Evolutionary conservation across 2,888 invertebrate genomes (phyloP).

Genomic region (Philereme transversata): DNA sequence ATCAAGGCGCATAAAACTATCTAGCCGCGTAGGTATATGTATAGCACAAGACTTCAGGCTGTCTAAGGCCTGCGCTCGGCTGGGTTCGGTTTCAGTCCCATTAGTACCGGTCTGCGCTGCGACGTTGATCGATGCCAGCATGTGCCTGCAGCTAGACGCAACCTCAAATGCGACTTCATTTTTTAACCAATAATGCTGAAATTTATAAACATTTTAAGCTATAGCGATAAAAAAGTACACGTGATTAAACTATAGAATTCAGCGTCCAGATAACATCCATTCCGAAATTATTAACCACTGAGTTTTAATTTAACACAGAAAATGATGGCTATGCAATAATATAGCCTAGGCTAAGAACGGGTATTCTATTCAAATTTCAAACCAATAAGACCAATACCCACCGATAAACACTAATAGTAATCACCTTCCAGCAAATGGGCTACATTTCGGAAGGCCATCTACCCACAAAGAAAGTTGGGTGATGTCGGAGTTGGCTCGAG

Average conservation of each 20-base stretch:
- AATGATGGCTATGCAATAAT: too few species aligned
- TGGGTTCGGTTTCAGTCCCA: slow-evolving; percentile 56
- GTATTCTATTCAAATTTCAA: too few species aligned
- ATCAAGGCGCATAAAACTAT: not conserved
- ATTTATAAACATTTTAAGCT: not conserved
- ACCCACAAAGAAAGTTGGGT: slow-evolving; percentile 50
- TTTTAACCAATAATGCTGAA: slow-evolving; percentile 14
- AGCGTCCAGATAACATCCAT: too few species aligned
- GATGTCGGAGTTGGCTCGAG: slow-evolving; percentile 60
- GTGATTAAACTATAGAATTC: too few species aligned
- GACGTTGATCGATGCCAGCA: slow-evolving; percentile 70
- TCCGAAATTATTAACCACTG: too few species aligned
- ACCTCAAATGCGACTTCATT: slow-evolving; percentile 37
- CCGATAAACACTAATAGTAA: slow-evolving; percentile 1
- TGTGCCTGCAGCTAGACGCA: slow-evolving; percentile 49
- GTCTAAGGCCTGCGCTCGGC: slow-evolving; percentile 36
- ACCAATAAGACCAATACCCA: not conserved
- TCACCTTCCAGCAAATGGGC: slow-evolving; percentile 21
- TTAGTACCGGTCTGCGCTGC: slow-evolving; percentile 62
- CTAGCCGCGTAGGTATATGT: slow-evolving; percentile 23
- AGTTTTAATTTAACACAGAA: too few species aligned
- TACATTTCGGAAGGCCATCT: slow-evolving; percentile 36
- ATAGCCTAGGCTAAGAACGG: too few species aligned
- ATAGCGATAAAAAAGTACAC: too few species aligned
- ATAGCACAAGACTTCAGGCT: slow-evolving; percentile 35